Evolutionary conservation across 2,888 invertebrate species (phyloP), one percentile per base, ranked within the genome.

Genomic region (Gastracanthus pulcherrimus): DNA sequence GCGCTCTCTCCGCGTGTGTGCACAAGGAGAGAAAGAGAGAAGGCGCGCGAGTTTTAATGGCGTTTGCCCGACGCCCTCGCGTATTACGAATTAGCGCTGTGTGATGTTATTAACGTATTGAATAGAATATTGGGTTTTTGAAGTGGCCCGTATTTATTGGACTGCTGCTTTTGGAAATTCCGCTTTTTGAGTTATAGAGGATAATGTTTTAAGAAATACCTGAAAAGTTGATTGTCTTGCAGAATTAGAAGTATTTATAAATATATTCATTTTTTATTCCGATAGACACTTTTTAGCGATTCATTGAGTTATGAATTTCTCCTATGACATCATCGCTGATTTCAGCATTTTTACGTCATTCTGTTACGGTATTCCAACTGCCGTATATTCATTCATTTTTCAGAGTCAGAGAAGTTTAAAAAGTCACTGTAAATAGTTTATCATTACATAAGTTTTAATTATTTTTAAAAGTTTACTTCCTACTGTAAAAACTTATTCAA

Each of bases 31-130:
- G 72, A 74, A 13, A 16, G 31, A 6, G 60, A 60, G 31, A 75
- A 76, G 76, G 79, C 84, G 84, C 84, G 84, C 84, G 85, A 86
- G 85, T 87, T 89, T 87, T 87, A 88, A 87, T 87, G 84, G 82
- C 85, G 86, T 87, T 87, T 88, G 86, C 84, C 82, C 81, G 84
- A 84, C 84, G 82, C 84, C 55, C 81, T 84, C 79, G 64, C 74
- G 67, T 29, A 69, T 81, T 66, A 74, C 5, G 38, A 16, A n/a
- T n/a, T n/a, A n/a, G n/a, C n/a, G 11, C 55, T 45, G 51, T 58
- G 60, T 67, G 62, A 69, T 29, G 62, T 72, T 75, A 31, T 80
- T 80, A 75, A 69, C 36, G 69, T 48, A 13, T 75, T 60, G 41
- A 75, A 75, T 80, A 80, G n/a, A n/a, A n/a, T n/a, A n/a, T n/a